Percentiles rank a stretch among this genome's conserved stretches.
Evolutionary conservation across 2,888 invertebrate genomes (phyloP).

Genomic region (Hirtodrosophila trivittata): DNA sequence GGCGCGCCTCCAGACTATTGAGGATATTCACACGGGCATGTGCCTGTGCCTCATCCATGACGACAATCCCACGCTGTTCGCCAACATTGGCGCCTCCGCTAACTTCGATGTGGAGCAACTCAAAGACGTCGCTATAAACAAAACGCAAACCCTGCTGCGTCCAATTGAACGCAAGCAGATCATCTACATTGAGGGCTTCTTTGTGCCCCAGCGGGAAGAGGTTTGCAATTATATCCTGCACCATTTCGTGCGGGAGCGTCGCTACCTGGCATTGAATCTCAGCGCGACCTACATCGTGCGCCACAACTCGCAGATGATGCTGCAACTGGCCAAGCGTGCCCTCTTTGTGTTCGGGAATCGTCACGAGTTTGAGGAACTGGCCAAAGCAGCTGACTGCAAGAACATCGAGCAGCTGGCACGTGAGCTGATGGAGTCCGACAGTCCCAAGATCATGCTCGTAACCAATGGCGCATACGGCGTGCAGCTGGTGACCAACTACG

Average conservation of each 20-base stretch:
- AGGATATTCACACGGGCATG: slow-evolving; percentile 84
- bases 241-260: slow-evolving; percentile 81
- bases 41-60: slow-evolving; percentile 85
- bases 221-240: slow-evolving; percentile 84
- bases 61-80: slow-evolving; percentile 84
- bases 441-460: slow-evolving; percentile 85
- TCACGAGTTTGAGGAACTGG: slow-evolving; percentile 85
- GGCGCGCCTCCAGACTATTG: slow-evolving; percentile 81
- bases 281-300: slow-evolving; percentile 85
- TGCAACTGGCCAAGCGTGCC: slow-evolving; percentile 84
- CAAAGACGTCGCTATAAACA: slow-evolving; percentile 53
- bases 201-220: slow-evolving; percentile 85
- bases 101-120: slow-evolving; percentile 82
- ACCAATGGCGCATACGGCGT: slow-evolving; percentile 87
- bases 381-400: slow-evolving; percentile 69
- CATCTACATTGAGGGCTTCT: slow-evolving; percentile 86
- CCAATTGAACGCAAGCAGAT: slow-evolving; percentile 81
- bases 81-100: slow-evolving; percentile 86
- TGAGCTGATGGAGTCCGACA: slow-evolving; percentile 44
- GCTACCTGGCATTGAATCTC: slow-evolving; percentile 85
- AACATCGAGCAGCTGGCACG: slow-evolving; percentile 62
- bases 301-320: slow-evolving; percentile 82
- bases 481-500: slow-evolving; percentile 83
- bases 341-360: slow-evolving; percentile 86
- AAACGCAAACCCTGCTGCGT: slow-evolving; percentile 65